phyloP scores from a whole-genome alignment of 2,113 vertebrate genomes.

The Amphilophus citrinellus region DNA sequence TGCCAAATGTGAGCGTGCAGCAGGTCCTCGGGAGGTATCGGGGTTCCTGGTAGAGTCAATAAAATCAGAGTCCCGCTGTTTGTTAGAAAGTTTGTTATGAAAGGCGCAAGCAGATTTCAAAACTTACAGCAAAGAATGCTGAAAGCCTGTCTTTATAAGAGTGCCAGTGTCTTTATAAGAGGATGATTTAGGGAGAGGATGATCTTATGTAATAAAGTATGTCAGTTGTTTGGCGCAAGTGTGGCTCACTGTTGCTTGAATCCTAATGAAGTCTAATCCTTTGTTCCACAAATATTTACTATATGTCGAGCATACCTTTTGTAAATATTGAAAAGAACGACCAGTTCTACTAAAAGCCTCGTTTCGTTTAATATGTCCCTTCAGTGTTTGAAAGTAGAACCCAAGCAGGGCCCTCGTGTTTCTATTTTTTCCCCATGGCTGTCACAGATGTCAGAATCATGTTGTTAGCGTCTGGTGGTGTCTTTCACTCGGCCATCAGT shows the following conservation, averaged over 20 bases:
- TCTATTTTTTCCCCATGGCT: conserved; percentile 1
- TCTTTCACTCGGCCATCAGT: background rate
- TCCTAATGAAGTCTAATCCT: background rate
- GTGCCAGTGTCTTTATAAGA: background rate
- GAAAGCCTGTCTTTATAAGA: background rate
- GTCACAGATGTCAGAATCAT: background rate
- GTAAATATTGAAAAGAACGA: background rate
- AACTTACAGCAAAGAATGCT: background rate
- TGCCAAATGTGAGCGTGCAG: conserved; percentile 38
- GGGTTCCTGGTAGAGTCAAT: background rate
- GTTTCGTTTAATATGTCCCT: background rate
- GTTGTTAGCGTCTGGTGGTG: conserved; percentile 5
- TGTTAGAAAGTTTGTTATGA: background rate
- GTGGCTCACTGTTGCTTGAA: background rate
- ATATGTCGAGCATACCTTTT: background rate
- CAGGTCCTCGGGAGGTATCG: background rate
- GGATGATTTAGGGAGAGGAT: background rate
- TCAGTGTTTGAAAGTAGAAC: conserved; percentile 1
- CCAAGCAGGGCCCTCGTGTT: background rate
- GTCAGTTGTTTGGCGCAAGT: background rate
- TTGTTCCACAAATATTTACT: conserved; percentile 38
- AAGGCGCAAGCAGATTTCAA: background rate
- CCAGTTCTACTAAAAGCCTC: background rate
- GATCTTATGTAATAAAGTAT: background rate
- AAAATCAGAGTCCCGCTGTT: background rate